phyloP scores from a whole-genome alignment of 2,113 vertebrate species.

The Capreolus pygargus region DNA sequence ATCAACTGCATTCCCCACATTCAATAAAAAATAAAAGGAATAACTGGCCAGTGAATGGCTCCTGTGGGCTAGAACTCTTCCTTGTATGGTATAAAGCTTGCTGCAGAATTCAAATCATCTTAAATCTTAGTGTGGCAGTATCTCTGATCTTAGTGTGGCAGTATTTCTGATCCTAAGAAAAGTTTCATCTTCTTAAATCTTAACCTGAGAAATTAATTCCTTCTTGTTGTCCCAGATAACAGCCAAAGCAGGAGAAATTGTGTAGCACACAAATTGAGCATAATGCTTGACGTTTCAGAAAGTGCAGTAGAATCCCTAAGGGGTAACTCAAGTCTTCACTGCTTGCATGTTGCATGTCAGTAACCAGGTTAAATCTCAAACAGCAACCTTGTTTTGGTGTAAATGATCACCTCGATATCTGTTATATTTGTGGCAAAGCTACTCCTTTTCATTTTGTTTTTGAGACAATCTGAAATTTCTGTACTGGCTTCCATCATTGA shows the following conservation, averaged over 20 bases:
- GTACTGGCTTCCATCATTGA: not conserved
- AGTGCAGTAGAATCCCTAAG: not conserved
- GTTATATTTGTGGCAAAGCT: not conserved
- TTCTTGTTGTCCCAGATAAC: slow-evolving; percentile 45
- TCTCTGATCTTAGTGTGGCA: slow-evolving; percentile 12
- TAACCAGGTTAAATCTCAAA: slow-evolving; percentile 38
- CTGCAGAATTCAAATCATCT: slow-evolving; percentile 39
- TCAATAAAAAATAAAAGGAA: slow-evolving; percentile 16
- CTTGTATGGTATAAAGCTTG: slow-evolving; percentile 6
- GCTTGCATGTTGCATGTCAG: not conserved
- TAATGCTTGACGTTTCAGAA: not conserved
- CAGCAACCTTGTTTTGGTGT: not conserved
- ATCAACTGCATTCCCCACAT: not conserved
- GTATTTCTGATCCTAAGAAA: slow-evolving; percentile 12
- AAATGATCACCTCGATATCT: not conserved
- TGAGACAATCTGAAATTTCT: not conserved
- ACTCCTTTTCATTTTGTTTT: slow-evolving; percentile 13
- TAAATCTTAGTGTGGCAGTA: not conserved
- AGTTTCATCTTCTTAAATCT: slow-evolving; percentile 39
- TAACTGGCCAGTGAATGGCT: not conserved
- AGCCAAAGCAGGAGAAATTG: not conserved
- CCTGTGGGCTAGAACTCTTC: not conserved
- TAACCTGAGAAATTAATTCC: slow-evolving; percentile 52
- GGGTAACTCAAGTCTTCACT: not conserved
- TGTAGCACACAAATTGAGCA: not conserved